These are phyloP conservation scores for Diabrotica balteata DNA, from an alignment of 2,888 invertebrate genomes.

Conservation along the genomic window DNA sequence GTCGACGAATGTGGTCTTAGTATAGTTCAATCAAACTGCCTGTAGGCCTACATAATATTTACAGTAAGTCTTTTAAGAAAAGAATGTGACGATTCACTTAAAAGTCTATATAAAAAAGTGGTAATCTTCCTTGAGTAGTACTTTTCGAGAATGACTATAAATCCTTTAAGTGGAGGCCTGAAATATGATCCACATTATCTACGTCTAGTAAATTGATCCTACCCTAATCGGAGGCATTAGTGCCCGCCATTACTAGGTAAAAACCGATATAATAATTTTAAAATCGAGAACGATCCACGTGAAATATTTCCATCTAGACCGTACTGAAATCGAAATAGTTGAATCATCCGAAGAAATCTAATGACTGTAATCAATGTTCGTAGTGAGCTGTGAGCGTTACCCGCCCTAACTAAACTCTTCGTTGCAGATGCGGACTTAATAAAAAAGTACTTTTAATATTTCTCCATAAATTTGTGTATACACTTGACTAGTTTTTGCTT, in stretches of 20 bases:
- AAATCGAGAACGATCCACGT: neutral
- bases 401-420: no score
- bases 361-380: slow-evolving; percentile 2
- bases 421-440: no score
- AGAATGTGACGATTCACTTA: no score
- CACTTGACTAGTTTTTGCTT: no score
- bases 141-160: neutral
- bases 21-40: no score
- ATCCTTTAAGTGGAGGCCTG: neutral
- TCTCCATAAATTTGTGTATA: no score
- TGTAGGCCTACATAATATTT: no score
- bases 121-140: neutral
- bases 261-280: neutral
- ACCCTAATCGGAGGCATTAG: neutral
- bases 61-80: no score
- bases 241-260: neutral
- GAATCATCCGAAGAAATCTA: slow-evolving; percentile 12
- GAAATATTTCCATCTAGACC: slow-evolving; percentile 3
- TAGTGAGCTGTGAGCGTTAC: neutral
- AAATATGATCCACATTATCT: slow-evolving; percentile 4
- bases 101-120: no score
- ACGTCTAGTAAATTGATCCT: slow-evolving; percentile 1
- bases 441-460: no score
- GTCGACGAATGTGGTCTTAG: no score
- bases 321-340: neutral